Evolutionary conservation across 2,888 invertebrate genomes (phyloP).

Genomic region (Cryptocephalus primarius): DNA sequence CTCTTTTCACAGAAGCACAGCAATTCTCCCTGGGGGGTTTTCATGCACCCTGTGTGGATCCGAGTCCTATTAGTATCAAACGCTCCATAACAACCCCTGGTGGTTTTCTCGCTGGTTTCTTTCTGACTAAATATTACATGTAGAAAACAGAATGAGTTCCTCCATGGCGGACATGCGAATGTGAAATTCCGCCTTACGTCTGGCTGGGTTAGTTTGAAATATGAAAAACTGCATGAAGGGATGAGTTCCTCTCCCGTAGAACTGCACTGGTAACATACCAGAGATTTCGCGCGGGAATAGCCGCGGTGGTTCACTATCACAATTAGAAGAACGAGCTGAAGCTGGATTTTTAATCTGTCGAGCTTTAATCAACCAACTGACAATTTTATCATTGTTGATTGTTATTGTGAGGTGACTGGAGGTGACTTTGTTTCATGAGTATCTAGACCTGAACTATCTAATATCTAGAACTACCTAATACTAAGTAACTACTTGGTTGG

Average conservation of each 20-base stretch:
- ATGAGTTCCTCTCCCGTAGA: conserved; percentile 9
- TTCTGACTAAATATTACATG: no score
- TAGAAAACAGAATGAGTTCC: conserved; percentile 16
- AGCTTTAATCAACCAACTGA: no score
- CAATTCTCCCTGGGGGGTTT: conserved; percentile 5
- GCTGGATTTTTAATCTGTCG: no score
- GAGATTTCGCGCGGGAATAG: conserved; percentile 7
- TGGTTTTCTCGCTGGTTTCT: conserved; percentile 7
- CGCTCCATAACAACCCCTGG: conserved; percentile 14
- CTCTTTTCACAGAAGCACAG: conserved; percentile 17
- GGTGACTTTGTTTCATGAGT: no score
- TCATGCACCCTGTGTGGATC: conserved; percentile 14
- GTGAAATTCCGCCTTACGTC: conserved; percentile 10
- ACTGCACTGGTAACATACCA: conserved; percentile 19
- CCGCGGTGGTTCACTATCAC: no score
- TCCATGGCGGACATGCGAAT: conserved; percentile 15
- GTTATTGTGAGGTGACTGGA: no score
- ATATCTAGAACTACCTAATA: no score
- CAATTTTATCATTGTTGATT: no score
- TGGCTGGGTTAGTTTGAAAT: conserved; percentile 11
- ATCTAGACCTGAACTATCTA: no score
- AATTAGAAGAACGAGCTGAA: no score
- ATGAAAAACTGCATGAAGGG: conserved; percentile 13
- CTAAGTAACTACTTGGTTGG: no score
- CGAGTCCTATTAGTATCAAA: conserved; percentile 7